Conservation (phyloP, 2,888 invertebrate genomes). For the Mesoligia furuncula region DNA sequence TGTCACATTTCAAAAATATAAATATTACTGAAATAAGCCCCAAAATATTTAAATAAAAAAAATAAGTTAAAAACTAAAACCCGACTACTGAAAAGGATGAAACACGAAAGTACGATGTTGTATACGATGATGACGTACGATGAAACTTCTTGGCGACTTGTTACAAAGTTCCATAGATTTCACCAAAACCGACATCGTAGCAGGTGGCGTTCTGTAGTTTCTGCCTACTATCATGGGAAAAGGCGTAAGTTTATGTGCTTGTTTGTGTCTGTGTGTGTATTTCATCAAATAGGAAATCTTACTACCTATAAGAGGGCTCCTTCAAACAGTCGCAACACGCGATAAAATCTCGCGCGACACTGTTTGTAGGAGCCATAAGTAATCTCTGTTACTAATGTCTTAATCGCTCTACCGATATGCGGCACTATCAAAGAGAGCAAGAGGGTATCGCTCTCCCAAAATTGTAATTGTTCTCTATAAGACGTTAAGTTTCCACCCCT, state of each 20-base stretch:
- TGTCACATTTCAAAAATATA: too few species aligned
- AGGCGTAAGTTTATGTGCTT: background rate
- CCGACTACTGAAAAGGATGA: too few species aligned
- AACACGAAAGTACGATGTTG: too few species aligned
- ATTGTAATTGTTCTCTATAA: conserved; percentile 11
- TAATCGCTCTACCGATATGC: background rate
- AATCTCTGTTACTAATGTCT: conserved; percentile 3
- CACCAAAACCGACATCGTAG: background rate
- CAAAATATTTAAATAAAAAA: too few species aligned
- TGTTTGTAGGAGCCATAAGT: too few species aligned
- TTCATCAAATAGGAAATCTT: background rate
- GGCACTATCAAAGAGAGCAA: conserved; percentile 11
- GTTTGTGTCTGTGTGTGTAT: too few species aligned
- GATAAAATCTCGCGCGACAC: too few species aligned
- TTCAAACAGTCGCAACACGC: too few species aligned
- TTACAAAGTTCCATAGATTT: background rate
- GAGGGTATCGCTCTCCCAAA: background rate
- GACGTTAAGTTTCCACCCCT: conserved; percentile 18
- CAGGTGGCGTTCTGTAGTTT: background rate
- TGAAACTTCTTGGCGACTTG: background rate
- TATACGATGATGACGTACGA: too few species aligned
- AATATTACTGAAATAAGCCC: too few species aligned
- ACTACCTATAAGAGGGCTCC: too few species aligned
- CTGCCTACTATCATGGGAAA: background rate
- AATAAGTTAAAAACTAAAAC: too few species aligned